Evolutionary conservation across 2,113 vertebrate genomes (phyloP).

Genomic region (Sylvia atricapilla): DNA sequence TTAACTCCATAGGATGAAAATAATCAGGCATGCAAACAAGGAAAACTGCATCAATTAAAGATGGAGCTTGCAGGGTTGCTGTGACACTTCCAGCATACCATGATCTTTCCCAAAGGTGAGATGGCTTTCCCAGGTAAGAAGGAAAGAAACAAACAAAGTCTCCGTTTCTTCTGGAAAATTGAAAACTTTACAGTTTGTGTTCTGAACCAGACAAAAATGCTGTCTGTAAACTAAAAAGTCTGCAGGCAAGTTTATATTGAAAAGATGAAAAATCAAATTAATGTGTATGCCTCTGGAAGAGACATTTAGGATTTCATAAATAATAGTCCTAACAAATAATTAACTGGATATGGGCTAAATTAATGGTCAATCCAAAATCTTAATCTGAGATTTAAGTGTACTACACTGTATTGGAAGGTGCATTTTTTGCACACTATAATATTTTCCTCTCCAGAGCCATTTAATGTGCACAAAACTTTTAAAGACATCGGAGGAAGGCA

Average conservation of each 20-base stretch:
- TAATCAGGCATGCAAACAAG: slow-evolving; percentile 10
- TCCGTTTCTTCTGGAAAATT: neutral
- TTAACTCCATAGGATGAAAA: slow-evolving; percentile 61
- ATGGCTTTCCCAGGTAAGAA: neutral
- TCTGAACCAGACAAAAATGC: neutral
- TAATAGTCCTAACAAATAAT: neutral
- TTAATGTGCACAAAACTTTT: neutral
- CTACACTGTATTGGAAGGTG: neutral
- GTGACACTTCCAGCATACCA: neutral
- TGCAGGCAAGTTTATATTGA: neutral
- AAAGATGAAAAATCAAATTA: neutral
- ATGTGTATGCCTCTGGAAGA: neutral
- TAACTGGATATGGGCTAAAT: neutral
- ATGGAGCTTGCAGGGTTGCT: slow-evolving; percentile 40
- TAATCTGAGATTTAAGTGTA: neutral
- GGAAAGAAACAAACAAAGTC: neutral
- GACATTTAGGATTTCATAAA: neutral
- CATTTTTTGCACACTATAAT: neutral
- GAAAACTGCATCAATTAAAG: slow-evolving; percentile 35
- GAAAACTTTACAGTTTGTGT: neutral
- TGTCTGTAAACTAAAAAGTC: neutral
- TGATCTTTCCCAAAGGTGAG: neutral
- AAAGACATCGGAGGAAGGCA: neutral
- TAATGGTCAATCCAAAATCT: neutral
- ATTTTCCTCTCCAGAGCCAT: neutral